These are phyloP conservation scores for Eueides isabella DNA, from an alignment of 1,140 invertebrate species.

Conservation along the genomic window DNA sequence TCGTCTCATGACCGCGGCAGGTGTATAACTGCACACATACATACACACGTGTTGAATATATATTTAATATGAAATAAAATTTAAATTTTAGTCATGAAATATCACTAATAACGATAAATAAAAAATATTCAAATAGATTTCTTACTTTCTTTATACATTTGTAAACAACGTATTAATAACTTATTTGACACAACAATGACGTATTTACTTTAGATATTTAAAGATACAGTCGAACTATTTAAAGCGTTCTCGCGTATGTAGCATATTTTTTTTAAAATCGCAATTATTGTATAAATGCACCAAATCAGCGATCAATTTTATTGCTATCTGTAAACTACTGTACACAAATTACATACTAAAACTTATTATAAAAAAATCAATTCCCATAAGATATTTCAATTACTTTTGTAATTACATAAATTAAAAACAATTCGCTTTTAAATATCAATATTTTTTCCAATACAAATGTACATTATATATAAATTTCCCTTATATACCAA, in stretches of 20 bases:
- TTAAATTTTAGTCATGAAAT: background rate
- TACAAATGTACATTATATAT: background rate
- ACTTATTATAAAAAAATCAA: background rate
- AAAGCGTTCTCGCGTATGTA: too few relatives aligned
- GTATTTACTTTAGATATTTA: too few relatives aligned
- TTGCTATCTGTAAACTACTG: too few relatives aligned
- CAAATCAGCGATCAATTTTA: too few relatives aligned
- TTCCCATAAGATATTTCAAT: background rate
- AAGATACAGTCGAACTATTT: too few relatives aligned
- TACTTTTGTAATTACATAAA: background rate
- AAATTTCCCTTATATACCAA: background rate
- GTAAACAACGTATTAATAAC: too few relatives aligned
- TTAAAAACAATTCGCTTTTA: background rate
- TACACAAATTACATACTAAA: too few relatives aligned
- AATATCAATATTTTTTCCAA: background rate
- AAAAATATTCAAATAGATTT: too few relatives aligned
- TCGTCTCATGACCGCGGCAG: slow-evolving; percentile 25
- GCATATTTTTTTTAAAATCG: too few relatives aligned
- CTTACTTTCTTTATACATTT: too few relatives aligned
- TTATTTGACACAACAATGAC: too few relatives aligned
- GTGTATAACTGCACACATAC: slow-evolving; percentile 6
- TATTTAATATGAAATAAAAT: background rate
- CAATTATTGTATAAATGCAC: too few relatives aligned
- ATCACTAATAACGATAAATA: background rate
- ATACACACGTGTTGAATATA: background rate